A percentile compares a stretch with the other conserved stretches of the same genome.
Conservation (phyloP, 2,888 invertebrate species). For the Drosophila kuntzei region DNA sequence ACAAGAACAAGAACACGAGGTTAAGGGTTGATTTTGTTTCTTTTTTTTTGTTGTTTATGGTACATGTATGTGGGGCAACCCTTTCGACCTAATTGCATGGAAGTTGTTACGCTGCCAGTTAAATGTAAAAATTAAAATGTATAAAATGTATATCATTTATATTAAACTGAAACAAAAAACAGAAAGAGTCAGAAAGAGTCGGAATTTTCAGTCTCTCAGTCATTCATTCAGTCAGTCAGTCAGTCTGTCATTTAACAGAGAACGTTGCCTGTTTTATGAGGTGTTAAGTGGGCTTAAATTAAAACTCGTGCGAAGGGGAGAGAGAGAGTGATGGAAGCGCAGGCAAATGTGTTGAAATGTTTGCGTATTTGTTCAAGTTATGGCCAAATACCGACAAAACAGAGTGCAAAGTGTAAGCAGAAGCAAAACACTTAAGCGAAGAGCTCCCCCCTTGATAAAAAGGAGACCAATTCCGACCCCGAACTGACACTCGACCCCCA, state of each 20-base stretch:
- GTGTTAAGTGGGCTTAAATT: constrained; percentile 83
- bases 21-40: constrained; percentile 48
- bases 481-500: constrained; percentile 36
- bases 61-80: constrained; percentile 56
- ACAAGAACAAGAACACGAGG: constrained; percentile 35
- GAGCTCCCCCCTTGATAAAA: constrained; percentile 14
- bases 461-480: constrained; percentile 28
- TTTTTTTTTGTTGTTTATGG: background rate
- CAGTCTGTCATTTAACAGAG: constrained; percentile 52
- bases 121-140: constrained; percentile 79
- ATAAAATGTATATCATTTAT: constrained; percentile 79
- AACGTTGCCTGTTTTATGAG: constrained; percentile 77
- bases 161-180: constrained; percentile 56
- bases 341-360: constrained; percentile 76
- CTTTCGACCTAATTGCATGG: constrained; percentile 82
- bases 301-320: constrained; percentile 58
- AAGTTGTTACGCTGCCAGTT: constrained; percentile 74
- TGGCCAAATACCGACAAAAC: constrained; percentile 61
- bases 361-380: constrained; percentile 78
- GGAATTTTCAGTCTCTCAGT: constrained; percentile 52
- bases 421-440: constrained; percentile 49
- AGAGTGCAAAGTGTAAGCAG: constrained; percentile 48
- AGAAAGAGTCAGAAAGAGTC: constrained; percentile 9
- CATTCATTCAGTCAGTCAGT: constrained; percentile 23
- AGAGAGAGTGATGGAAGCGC: background rate